A percentile compares a stretch with the other conserved stretches of the same genome.
These are phyloP conservation scores for Nycticorax nycticorax DNA, from an alignment of 2,113 vertebrate genomes.

Conservation along the genomic window DNA sequence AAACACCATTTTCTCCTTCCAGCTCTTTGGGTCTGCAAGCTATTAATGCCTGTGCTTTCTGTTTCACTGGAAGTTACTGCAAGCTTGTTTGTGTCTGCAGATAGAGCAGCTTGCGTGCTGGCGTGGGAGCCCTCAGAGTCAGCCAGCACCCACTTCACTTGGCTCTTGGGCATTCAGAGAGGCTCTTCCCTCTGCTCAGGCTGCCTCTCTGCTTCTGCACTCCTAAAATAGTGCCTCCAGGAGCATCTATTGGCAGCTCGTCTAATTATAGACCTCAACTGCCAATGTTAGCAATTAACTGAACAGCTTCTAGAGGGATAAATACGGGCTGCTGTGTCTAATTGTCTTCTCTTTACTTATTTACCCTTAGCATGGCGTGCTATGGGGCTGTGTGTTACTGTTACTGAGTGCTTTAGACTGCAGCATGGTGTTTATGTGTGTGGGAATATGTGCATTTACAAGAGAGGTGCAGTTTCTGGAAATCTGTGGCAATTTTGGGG, in stretches of 20 bases:
- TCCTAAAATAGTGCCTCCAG: slow-evolving; percentile 11
- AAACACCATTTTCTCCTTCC: not conserved
- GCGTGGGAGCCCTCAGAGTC: fast-evolving
- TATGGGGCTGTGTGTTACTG: not conserved
- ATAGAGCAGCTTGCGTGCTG: not conserved
- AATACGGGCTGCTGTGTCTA: not conserved
- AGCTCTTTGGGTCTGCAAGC: not conserved
- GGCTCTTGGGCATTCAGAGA: not conserved
- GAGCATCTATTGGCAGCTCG: slow-evolving; percentile 24
- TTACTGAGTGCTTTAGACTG: not conserved
- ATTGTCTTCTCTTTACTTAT: not conserved
- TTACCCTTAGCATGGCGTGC: fast-evolving
- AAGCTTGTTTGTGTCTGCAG: not conserved
- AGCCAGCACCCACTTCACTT: not conserved
- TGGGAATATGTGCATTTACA: no score
- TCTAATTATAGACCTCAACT: not conserved
- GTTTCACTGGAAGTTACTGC: not conserved
- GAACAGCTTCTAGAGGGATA: not conserved
- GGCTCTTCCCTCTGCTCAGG: not conserved
- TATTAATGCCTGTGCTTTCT: not conserved
- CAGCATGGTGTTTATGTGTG: not conserved
- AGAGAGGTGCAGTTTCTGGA: not conserved
- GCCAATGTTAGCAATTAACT: not conserved
- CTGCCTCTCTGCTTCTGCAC: not conserved
- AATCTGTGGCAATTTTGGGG: not conserved